These are phyloP conservation scores for Craseonycteris thonglongyai DNA, from an alignment of 2,113 vertebrate species.

Conservation along the genomic window DNA sequence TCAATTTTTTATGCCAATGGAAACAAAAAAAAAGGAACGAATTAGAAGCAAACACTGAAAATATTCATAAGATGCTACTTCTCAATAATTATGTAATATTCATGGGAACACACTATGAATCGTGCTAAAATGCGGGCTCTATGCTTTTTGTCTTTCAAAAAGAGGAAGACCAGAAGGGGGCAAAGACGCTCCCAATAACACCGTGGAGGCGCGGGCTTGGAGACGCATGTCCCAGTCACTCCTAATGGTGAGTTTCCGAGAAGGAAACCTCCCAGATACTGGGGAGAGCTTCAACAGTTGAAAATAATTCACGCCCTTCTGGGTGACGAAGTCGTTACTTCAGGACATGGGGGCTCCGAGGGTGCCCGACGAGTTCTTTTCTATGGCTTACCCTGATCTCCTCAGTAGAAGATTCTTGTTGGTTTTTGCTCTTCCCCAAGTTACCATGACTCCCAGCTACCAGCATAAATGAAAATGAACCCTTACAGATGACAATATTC, in stretches of 20 bases:
- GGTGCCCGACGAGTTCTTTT: not conserved
- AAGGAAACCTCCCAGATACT: not conserved
- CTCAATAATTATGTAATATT: slow-evolving; percentile 45
- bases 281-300: not conserved
- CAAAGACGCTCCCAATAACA: not conserved
- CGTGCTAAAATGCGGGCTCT: not conserved
- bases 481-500: too few species aligned
- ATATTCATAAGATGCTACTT: slow-evolving; percentile 7
- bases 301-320: not conserved
- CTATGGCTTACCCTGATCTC: not conserved
- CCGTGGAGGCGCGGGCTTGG: not conserved
- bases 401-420: slow-evolving; percentile 28
- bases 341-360: not conserved
- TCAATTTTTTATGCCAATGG: slow-evolving; percentile 29
- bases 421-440: slow-evolving; percentile 24
- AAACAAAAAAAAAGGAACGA: not conserved
- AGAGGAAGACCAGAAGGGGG: not conserved
- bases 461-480: too few species aligned
- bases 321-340: not conserved
- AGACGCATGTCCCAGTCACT: not conserved
- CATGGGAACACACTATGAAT: not conserved
- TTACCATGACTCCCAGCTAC: slow-evolving; percentile 46
- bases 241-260: slow-evolving; percentile 3
- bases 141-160: not conserved
- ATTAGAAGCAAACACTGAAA: slow-evolving; percentile 53